Percentiles rank a stretch among this genome's conserved stretches.
These are phyloP conservation scores for Andrena chrysosceles DNA, from an alignment of 2,888 invertebrate species.

Conservation along the genomic window DNA sequence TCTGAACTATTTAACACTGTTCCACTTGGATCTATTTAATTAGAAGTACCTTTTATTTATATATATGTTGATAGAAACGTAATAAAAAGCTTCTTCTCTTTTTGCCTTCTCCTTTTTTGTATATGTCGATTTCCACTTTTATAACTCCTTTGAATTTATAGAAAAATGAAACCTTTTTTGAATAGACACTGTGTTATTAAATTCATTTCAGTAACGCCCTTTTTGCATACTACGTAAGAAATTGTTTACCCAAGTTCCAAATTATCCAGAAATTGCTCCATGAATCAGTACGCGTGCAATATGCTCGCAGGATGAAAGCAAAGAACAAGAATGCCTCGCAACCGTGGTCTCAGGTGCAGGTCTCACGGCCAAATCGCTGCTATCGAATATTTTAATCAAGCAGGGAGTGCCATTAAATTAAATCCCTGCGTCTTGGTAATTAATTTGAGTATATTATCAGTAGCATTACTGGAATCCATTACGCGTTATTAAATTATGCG, in stretches of 20 bases:
- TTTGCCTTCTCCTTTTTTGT: not conserved
- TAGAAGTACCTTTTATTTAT: too few species aligned
- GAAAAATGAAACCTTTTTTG: too few species aligned
- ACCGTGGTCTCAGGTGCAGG: conserved; percentile 36
- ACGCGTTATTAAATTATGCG: not conserved
- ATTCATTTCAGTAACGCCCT: not conserved
- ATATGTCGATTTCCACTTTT: too few species aligned
- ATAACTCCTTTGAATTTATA: too few species aligned
- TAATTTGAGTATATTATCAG: conserved; percentile 36
- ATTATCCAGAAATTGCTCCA: not conserved
- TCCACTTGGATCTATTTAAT: too few species aligned
- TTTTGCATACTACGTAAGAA: not conserved
- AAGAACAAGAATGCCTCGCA: not conserved
- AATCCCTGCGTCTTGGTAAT: conserved; percentile 20
- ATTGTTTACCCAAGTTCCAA: not conserved
- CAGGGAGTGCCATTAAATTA: conserved; percentile 39
- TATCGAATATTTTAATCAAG: conserved; percentile 49
- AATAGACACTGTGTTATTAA: too few species aligned
- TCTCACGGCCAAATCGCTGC: not conserved
- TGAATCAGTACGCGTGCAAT: not conserved
- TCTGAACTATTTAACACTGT: too few species aligned
- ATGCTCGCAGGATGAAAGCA: not conserved
- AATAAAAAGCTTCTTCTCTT: not conserved
- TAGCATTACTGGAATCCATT: not conserved
- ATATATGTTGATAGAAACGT: not conserved